Percentiles rank a stretch among this genome's conserved stretches.
phyloP scores from a whole-genome alignment of 1,140 invertebrate genomes.

The Tribolium madens region DNA sequence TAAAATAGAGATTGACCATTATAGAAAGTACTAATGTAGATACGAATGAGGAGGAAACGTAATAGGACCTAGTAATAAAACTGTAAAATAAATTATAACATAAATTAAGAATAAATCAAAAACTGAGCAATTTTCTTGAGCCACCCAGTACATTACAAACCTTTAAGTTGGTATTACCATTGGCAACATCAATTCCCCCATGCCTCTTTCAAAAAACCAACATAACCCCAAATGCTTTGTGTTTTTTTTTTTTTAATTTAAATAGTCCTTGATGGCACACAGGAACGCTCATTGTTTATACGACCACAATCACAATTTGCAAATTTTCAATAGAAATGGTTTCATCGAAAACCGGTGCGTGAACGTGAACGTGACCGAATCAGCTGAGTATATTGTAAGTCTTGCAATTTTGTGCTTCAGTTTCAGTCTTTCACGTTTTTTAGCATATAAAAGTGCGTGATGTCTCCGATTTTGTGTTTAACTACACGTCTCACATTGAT shows the following conservation, averaged over 20 bases:
- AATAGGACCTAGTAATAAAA: slow-evolving; percentile 49
- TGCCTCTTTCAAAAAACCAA: not conserved
- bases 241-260: not conserved
- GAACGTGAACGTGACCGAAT: slow-evolving; percentile 14
- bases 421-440: not conserved
- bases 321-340: slow-evolving; percentile 10
- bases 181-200: not conserved
- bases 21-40: slow-evolving; percentile 51
- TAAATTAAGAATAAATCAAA: slow-evolving; percentile 37
- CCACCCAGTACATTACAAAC: no score
- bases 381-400: slow-evolving; percentile 10
- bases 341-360: slow-evolving; percentile 10
- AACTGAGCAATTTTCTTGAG: not conserved
- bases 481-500: slow-evolving; percentile 46
- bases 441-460: slow-evolving; percentile 46
- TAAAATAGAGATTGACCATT: slow-evolving; percentile 53
- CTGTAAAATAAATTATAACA: slow-evolving; percentile 51
- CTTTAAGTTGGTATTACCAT: no score
- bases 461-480: slow-evolving; percentile 46
- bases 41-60: slow-evolving; percentile 42
- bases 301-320: slow-evolving; percentile 15
- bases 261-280: slow-evolving; percentile 1
- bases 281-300: not conserved
- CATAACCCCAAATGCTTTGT: slow-evolving; percentile 5
- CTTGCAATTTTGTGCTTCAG: not conserved